These are phyloP conservation scores for Lasius fuliginosus DNA, from an alignment of 2,888 invertebrate species.

Conservation along the genomic window DNA sequence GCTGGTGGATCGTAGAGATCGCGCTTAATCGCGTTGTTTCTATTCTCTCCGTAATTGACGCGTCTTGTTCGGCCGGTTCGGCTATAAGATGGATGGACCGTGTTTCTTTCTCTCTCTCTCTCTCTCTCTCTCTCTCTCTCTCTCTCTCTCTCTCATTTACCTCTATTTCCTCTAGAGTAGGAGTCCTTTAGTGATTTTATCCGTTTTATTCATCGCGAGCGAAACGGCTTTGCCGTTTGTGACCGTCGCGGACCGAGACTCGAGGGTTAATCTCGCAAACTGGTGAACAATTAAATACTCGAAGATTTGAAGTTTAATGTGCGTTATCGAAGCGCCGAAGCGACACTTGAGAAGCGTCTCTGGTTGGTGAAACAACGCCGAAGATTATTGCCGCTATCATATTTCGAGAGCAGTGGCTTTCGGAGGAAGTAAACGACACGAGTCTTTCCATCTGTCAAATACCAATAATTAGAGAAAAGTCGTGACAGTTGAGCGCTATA, in stretches of 20 bases:
- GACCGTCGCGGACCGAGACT: background rate
- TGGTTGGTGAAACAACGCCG: background rate
- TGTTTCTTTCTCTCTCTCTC: background rate
- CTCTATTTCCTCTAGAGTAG: conserved; percentile 6
- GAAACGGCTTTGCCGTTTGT: background rate
- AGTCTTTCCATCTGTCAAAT: conserved; percentile 11
- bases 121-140: conserved; percentile 23
- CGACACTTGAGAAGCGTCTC: background rate
- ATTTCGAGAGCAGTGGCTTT: background rate
- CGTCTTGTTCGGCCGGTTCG: conserved; percentile 63
- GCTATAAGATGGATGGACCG: conserved; percentile 59
- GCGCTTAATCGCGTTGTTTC: conserved; percentile 25
- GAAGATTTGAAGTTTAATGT: background rate
- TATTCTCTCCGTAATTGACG: conserved; percentile 68
- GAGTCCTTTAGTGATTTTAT: background rate
- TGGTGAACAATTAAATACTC: background rate
- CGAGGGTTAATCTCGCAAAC: conserved; percentile 15
- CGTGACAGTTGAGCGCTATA: background rate
- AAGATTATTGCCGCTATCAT: conserved; percentile 15
- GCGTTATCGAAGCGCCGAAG: background rate
- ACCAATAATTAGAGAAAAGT: conserved; percentile 2
- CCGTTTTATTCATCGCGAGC: background rate
- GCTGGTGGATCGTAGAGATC: conserved; percentile 21
- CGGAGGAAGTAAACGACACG: conserved; percentile 1
- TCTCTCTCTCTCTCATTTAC: conserved; percentile 18